These are phyloP conservation scores for Ceratoteleas bidentatus DNA, from an alignment of 1,140 invertebrate genomes.

Conservation along the genomic window DNA sequence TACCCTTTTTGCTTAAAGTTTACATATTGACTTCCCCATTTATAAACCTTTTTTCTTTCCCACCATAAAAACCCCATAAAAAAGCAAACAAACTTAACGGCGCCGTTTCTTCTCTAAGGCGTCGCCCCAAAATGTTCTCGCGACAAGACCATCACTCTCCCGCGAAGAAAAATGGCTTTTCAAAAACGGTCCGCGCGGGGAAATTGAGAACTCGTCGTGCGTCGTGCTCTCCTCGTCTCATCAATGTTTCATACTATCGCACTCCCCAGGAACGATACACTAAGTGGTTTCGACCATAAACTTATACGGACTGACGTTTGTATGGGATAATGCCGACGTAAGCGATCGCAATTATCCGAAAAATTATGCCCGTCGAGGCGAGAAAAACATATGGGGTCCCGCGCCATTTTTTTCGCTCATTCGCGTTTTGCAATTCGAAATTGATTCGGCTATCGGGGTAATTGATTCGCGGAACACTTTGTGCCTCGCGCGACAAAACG, in stretches of 20 bases:
- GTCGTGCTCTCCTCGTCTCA: constrained; percentile 66
- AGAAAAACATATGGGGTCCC: constrained; percentile 58
- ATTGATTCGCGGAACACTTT: constrained; percentile 13
- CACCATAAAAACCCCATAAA: too few relatives aligned
- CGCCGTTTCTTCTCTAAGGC: too few relatives aligned
- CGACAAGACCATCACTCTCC: too few relatives aligned
- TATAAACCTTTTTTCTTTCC: too few relatives aligned
- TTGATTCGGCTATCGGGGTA: constrained; percentile 24
- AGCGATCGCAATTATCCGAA: constrained; percentile 62
- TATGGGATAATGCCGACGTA: constrained; percentile 63
- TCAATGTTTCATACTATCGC: constrained; percentile 78
- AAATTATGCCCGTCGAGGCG: constrained; percentile 49
- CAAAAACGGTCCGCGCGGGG: not conserved
- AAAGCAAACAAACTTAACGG: too few relatives aligned
- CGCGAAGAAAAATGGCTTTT: constrained; percentile 29
- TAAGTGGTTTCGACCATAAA: constrained; percentile 81
- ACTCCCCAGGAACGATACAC: constrained; percentile 71
- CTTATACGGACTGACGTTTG: constrained; percentile 66
- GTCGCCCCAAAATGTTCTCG: too few relatives aligned
- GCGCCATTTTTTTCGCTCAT: constrained; percentile 15
- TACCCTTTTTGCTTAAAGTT: too few relatives aligned
- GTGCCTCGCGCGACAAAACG: too few relatives aligned
- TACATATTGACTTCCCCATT: too few relatives aligned
- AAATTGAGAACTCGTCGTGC: constrained; percentile 46
- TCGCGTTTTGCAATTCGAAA: constrained; percentile 10